Evolutionary conservation across 2,888 invertebrate genomes (phyloP), one percentile per base, ranked within the genome.

Genomic region (Dicyrtoma fusca): DNA sequence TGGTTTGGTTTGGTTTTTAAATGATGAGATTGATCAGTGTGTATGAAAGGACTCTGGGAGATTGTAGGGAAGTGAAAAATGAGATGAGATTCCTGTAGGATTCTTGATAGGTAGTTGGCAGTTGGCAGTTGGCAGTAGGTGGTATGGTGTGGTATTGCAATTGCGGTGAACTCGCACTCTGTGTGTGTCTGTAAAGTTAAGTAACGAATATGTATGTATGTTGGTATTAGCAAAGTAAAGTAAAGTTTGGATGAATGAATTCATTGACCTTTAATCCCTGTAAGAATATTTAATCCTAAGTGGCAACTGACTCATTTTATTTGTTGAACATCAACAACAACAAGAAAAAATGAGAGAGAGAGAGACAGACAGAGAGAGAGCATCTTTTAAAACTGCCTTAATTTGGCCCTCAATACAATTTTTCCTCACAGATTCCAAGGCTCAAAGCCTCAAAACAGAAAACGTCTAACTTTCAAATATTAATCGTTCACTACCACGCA

Each of bases 121-220:
- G 65, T 65, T 51, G 65, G 65, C 53, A 53, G 65, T 65, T 55
- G 55, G 53, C 53, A 53, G 66, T 66, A 66, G 66, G 66, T 66
- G 66, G 66, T 34, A 34, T 34, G 34, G 34, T 34, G 8, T 34
- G 34, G 34, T 5, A 34, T 34, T 34, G 34, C 34, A 5, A 34
- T 34, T 34, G 34, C 23, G 23, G 25, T 66, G 26, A 51, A 66
- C 66, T 66, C 53, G 51, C n/a, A n/a, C n/a, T n/a, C n/a, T n/a
- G n/a, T n/a, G n/a, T n/a, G n/a, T n/a, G n/a, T n/a, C n/a, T n/a
- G n/a, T n/a, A n/a, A n/a, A n/a, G n/a, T n/a, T n/a, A n/a, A n/a
- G n/a, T n/a, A n/a, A n/a, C n/a, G n/a, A n/a, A n/a, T n/a, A n/a
- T n/a, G n/a, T n/a, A n/a, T n/a, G n/a, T n/a, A n/a, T n/a, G n/a